Evolutionary conservation across 1,140 invertebrate species (phyloP).

Genomic region (Drosophila nigrodunni): DNA sequence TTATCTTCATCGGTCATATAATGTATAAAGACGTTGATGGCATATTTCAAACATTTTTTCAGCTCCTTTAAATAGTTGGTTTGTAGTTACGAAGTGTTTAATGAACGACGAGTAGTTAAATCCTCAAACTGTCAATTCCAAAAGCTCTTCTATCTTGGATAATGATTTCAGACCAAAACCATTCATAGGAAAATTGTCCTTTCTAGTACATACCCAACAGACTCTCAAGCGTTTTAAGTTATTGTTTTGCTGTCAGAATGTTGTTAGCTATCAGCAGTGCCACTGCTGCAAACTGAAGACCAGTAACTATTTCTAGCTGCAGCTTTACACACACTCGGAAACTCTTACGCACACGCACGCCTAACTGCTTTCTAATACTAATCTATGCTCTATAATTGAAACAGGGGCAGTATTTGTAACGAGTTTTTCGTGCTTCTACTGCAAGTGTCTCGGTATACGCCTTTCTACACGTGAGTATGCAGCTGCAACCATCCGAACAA

Average conservation of each 20-base stretch:
- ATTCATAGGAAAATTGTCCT: neutral
- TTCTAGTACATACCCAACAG: too few relatives aligned
- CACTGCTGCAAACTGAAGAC: conserved; percentile 54
- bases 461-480: neutral
- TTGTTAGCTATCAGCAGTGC: conserved; percentile 52
- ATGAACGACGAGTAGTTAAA: too few relatives aligned
- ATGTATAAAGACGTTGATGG: too few relatives aligned
- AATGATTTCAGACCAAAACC: too few relatives aligned
- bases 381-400: conserved; percentile 82
- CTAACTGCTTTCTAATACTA: conserved; percentile 75
- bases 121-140: too few relatives aligned
- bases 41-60: too few relatives aligned
- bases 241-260: conserved; percentile 73
- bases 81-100: too few relatives aligned
- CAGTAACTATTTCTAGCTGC: conserved; percentile 64
- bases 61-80: too few relatives aligned
- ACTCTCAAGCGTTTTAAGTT: conserved; percentile 72
- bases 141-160: too few relatives aligned
- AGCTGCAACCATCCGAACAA: too few relatives aligned
- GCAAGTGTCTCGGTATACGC: conserved; percentile 56
- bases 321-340: conserved; percentile 69
- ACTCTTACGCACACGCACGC: conserved; percentile 4
- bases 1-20: neutral
- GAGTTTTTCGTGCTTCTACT: conserved; percentile 79
- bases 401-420: conserved; percentile 80